Conservation (phyloP, 2,797 vertebrate genomes). For the Oreochromis grahami region DNA sequence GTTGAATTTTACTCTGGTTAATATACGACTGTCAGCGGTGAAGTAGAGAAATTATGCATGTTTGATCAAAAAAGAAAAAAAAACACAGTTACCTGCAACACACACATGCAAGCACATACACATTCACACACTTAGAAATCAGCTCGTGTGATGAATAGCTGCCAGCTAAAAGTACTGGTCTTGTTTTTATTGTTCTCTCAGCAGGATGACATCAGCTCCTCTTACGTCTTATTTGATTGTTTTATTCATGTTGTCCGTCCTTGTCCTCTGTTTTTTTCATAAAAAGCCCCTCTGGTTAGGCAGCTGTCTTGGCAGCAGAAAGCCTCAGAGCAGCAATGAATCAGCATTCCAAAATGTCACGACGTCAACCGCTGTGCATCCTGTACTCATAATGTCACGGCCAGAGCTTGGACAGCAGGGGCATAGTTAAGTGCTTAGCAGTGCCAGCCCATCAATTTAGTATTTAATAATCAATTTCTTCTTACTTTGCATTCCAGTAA, state of each 20-base stretch:
- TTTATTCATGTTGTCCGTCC: neutral
- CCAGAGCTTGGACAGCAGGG: neutral
- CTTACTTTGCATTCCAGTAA: neutral
- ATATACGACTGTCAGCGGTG: constrained; percentile 41
- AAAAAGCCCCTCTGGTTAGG: neutral
- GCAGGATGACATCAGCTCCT: neutral
- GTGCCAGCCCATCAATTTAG: neutral
- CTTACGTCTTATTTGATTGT: neutral
- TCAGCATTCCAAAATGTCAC: constrained; percentile 21
- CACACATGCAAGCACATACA: constrained; percentile 21
- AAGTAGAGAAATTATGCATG: constrained; percentile 69
- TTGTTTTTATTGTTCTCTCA: neutral
- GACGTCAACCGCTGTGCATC: neutral
- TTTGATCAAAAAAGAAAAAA: constrained; percentile 43
- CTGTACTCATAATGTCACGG: constrained; percentile 20
- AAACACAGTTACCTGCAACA: constrained; percentile 35
- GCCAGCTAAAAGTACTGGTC: constrained; percentile 10
- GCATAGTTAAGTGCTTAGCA: neutral
- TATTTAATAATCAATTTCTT: neutral
- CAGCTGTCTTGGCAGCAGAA: neutral
- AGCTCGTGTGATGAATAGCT: constrained; percentile 46
- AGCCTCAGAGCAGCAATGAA: neutral
- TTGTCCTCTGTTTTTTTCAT: neutral
- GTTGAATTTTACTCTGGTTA: constrained; percentile 57
- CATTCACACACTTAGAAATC: neutral